Base-by-base conservation (phyloP, 2,797 vertebrate species). In the Phrynocephalus guinanensis region DNA sequence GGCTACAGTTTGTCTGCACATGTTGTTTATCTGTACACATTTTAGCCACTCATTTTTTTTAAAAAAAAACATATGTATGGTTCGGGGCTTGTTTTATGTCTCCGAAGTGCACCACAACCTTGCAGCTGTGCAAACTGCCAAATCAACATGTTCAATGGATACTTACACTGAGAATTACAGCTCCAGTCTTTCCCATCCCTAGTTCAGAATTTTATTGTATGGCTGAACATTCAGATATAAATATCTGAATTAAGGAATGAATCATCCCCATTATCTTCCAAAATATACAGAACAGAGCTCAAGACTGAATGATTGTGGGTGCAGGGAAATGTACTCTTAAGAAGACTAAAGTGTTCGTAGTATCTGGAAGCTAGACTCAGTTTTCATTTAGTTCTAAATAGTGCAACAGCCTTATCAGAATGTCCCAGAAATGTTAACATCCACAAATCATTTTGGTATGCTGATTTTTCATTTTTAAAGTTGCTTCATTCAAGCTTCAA, bases 391-490 rank as follows among this genome's bases (percentile, higher is more conserved):
- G 33, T 89, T 66, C 13, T 1, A 71, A 0, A 24, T 28, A 52
- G 30, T 22, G 85, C 2, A 50, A 0, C 30, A 84, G 66, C 70
- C 73, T 9, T 84, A 18, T 86, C 81, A 78, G 81, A 87, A 79
- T 0, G 1, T 9, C 3, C 5, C 73, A 82, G 33, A 11, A 88
- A 83, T 83, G 88, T 50, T 89, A 91, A 81, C 24, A 82, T n/a
- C 1, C 85, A 63, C 75, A 90, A 89, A 89, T 79, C 5, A 52
- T 86, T 83, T 11, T 18, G 81, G 72, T 60, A 82, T 83, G 1
- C 0, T 56, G 52, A 66, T n/a, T 30, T 38, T 63, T 63, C 10
- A 44, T 2, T 82, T 90, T 87, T 89, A 30, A 8, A 84, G 70
- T 79, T 44, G 52, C 3, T 70, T 91, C 60, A 26, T 11, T 26